Conservation (phyloP, 37 sponge, comb jelly and placozoan genomes). For the Chondrosia reniformis region DNA sequence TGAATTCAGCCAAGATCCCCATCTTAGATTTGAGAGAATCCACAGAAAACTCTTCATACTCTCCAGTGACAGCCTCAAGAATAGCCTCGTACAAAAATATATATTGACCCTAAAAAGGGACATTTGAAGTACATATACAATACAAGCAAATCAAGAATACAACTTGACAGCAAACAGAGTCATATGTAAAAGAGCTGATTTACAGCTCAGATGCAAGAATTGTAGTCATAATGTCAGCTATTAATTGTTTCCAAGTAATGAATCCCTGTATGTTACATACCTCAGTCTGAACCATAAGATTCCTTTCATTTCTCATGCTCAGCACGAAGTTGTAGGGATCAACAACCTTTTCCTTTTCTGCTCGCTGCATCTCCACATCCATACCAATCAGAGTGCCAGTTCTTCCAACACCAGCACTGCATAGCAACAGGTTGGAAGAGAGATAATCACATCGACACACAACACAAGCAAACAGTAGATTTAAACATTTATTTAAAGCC, state of each 20-base stretch:
- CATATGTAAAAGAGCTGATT: no score
- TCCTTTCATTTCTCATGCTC: slow-evolving; percentile 67
- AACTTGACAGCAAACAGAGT: no score
- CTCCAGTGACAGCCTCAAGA: slow-evolving; percentile 67
- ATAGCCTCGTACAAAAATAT: slow-evolving; percentile 94
- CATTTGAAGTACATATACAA: background rate
- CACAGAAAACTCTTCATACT: slow-evolving; percentile 62
- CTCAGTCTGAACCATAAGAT: slow-evolving; percentile 94
- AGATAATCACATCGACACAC: background rate
- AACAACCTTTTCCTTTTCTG: slow-evolving; percentile 39
- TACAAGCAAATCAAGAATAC: no score
- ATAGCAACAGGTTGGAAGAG: background rate
- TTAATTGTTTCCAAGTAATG: background rate
- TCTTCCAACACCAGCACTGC: slow-evolving; percentile 93
- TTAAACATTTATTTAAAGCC: background rate
- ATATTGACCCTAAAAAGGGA: slow-evolving; percentile 64
- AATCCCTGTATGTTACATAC: slow-evolving; percentile 5
- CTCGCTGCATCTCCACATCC: slow-evolving; percentile 84
- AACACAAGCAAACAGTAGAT: slow-evolving; percentile 1
- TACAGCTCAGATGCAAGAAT: no score
- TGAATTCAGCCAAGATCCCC: slow-evolving; percentile 34
- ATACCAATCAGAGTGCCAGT: slow-evolving; percentile 83
- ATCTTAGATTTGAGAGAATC: slow-evolving; percentile 34
- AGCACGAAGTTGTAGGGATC: slow-evolving; percentile 65
- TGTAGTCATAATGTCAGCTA: background rate